phyloP scores from a whole-genome alignment of 2,797 vertebrate genomes.

The Oreortyx pictus region DNA sequence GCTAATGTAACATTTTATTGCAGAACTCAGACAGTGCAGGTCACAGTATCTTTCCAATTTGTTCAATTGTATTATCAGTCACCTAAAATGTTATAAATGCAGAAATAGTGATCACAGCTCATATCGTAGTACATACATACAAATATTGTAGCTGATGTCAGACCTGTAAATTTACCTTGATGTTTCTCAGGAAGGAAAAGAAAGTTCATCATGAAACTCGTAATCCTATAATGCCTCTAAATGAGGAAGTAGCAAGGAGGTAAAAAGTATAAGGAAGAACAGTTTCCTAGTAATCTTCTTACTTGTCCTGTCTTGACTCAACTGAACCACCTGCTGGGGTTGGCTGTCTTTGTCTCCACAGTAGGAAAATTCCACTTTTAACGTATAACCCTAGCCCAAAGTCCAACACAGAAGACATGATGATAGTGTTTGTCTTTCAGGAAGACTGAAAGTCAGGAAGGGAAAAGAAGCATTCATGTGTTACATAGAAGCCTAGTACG shows the following conservation, averaged over 20 bases:
- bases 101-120: background rate
- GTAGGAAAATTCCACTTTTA: background rate
- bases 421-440: background rate
- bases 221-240: background rate
- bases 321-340: background rate
- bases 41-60: background rate
- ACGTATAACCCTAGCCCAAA: background rate
- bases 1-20: background rate
- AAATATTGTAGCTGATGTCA: background rate
- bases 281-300: background rate
- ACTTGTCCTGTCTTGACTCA: conserved; percentile 1
- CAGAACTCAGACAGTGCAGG: background rate
- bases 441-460: background rate
- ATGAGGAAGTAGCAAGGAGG: background rate
- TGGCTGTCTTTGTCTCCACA: background rate
- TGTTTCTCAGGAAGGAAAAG: conserved; percentile 1
- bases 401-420: background rate
- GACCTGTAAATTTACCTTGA: background rate
- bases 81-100: background rate
- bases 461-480: background rate
- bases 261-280: conserved; percentile 21
- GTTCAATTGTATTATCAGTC: conserved; percentile 9
- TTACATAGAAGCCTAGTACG: background rate
- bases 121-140: background rate
- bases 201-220: background rate